Conservation (phyloP, 2,113 vertebrate genomes). For the Tonatia bakeri region DNA sequence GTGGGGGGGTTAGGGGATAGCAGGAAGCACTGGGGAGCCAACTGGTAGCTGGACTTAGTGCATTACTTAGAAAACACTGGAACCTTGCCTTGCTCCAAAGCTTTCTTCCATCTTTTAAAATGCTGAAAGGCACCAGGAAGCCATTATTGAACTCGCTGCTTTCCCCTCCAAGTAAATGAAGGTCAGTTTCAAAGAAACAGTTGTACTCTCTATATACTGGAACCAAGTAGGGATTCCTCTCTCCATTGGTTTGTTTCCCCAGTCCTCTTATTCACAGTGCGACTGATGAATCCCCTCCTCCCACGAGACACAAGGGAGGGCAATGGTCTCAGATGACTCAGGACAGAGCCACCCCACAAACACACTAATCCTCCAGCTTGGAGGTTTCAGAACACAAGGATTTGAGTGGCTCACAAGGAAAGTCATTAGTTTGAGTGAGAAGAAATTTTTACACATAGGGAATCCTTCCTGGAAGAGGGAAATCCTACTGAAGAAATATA, state of each 20-base stretch:
- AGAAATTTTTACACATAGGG: neutral
- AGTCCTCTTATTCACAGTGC: conserved; percentile 15
- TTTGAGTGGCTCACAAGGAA: neutral
- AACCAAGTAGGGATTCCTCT: neutral
- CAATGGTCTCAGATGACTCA: neutral
- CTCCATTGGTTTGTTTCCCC: neutral
- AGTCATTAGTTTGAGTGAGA: neutral
- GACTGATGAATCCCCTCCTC: neutral
- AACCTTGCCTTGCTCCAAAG: conserved; percentile 69
- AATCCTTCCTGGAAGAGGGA: neutral
- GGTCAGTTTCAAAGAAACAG: conserved; percentile 69
- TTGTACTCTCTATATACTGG: conserved; percentile 38
- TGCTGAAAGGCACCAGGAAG: conserved; percentile 70
- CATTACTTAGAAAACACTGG: conserved; percentile 72
- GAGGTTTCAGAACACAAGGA: neutral
- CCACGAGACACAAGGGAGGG: neutral
- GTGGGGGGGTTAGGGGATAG: too few species aligned
- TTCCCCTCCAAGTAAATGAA: conserved; percentile 71
- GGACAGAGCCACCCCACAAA: neutral
- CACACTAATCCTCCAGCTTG: neutral
- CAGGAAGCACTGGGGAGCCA: conserved; percentile 55
- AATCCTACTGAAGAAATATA: neutral
- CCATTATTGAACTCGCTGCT: conserved; percentile 66
- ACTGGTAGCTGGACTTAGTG: conserved; percentile 56
- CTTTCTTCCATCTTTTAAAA: conserved; percentile 71